Conservation (phyloP, 2,113 vertebrate species). For the Sclerurus mexicanus region DNA sequence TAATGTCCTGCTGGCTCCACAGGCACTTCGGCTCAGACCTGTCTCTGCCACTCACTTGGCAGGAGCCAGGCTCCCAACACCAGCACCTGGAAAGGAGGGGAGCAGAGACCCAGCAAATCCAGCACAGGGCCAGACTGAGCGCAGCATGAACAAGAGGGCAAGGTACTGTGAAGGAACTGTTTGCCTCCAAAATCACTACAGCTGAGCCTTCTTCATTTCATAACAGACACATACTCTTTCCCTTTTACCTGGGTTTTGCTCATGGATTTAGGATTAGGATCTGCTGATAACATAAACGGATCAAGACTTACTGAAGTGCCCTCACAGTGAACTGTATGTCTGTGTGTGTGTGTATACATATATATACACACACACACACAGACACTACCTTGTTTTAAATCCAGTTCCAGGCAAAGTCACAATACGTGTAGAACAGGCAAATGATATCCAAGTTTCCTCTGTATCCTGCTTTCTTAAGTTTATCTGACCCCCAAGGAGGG, state of each 20-base stretch:
- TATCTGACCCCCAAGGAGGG: background rate
- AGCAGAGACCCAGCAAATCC: background rate
- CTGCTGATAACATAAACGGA: conserved; percentile 57
- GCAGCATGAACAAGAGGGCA: background rate
- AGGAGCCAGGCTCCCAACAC: background rate
- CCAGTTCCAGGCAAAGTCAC: background rate
- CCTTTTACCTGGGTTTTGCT: conserved; percentile 23
- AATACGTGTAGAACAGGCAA: background rate
- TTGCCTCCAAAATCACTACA: background rate
- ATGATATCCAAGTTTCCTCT: background rate
- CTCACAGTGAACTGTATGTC: conserved; percentile 23
- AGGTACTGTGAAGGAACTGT: accelerated
- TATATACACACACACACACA: background rate
- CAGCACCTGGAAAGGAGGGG: background rate
- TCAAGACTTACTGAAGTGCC: conserved; percentile 20
- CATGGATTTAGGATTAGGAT: conserved; percentile 44
- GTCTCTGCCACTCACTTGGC: conserved; percentile 34
- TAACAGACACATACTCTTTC: background rate
- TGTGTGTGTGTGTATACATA: background rate
- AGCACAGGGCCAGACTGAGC: background rate
- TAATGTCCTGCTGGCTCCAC: background rate
- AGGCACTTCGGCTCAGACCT: background rate
- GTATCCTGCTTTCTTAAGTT: background rate
- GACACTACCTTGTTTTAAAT: background rate
- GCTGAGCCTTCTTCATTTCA: background rate